Evolutionary conservation across 2,113 vertebrate species (phyloP), one percentile per base, ranked within the genome.

Genomic region (Mugil cephalus): DNA sequence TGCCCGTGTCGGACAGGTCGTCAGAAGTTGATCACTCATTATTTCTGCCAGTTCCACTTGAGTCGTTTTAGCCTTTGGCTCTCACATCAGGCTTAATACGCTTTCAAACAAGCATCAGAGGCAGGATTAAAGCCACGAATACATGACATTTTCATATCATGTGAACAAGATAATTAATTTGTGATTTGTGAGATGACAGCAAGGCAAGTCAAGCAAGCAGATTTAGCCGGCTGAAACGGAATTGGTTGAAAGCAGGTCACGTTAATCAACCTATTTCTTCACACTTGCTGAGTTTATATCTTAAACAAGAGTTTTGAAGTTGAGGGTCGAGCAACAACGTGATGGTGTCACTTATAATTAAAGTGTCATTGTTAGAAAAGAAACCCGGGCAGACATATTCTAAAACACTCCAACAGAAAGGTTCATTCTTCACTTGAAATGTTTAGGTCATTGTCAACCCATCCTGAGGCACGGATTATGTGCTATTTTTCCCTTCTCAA

Each of bases 11-110:
- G 18, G 43, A 40, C 17, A 0, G 10, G n/a, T 50, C 55, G 61
- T 66, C 30, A 54, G 59, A 39, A 21, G 70, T 10, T 64, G 52
- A 69, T 69, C 59, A 10, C 11, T 69, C 50, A 66, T 69, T 59
- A 52, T 73, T 38, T 55, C 38, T 56, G 71, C 68, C 78, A 53
- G 21, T 59, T 68, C 11, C 50, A 52, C 39, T 58, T 39, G 67
- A 76, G 50, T 63, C 51, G 11, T 19, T 68, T 72, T 34, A 30
- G 76, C 76, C 62, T 38, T 46, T 8, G 35, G 83, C 74, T 30
- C 24, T 30, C 24, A 30, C 5, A 30, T 30, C 24, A 30, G 24
- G 24, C 5, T 30, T 30, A 30, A 62, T 42, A 36, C 14, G 3
- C 63, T n/a, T 9, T n/a, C n/a, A n/a, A n/a, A n/a, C n/a, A n/a